Conservation (phyloP, 2,797 vertebrate species). For the Channallabes apus region DNA sequence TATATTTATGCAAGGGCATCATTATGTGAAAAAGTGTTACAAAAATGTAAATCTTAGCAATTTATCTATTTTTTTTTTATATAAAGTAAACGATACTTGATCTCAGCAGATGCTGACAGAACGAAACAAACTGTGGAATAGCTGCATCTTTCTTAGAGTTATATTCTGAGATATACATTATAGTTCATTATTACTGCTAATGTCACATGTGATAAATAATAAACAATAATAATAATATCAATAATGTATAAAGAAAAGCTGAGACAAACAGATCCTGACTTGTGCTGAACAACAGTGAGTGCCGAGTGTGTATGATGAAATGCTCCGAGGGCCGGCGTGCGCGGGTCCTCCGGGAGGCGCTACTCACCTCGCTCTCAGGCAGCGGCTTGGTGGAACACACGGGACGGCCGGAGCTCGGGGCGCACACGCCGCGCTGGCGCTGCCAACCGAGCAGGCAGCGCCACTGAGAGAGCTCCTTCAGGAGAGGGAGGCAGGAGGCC, state of each 20-base stretch:
- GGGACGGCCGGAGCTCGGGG: slow-evolving; percentile 57
- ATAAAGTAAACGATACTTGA: too few species aligned
- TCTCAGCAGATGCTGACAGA: too few species aligned
- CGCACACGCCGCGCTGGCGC: slow-evolving; percentile 61
- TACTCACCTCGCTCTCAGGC: slow-evolving; percentile 69
- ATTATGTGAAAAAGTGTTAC: too few species aligned
- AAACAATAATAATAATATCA: too few species aligned
- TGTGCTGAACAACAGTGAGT: background rate
- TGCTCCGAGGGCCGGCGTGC: background rate
- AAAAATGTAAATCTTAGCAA: too few species aligned
- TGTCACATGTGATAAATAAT: too few species aligned
- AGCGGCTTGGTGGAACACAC: slow-evolving; percentile 68
- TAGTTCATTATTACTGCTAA: too few species aligned
- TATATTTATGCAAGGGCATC: too few species aligned
- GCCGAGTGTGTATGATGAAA: background rate
- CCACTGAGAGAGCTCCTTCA: slow-evolving; percentile 75
- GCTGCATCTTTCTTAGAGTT: too few species aligned
- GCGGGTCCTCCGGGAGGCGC: background rate
- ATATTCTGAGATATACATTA: too few species aligned
- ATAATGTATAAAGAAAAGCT: background rate
- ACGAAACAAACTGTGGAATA: too few species aligned
- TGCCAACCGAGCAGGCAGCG: slow-evolving; percentile 74
- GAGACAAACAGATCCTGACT: background rate
- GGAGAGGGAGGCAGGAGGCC: slow-evolving; percentile 74
- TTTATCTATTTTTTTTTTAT: too few species aligned